Evolutionary conservation across 2,113 vertebrate genomes (phyloP).

Genomic region (Caracal caracal): DNA sequence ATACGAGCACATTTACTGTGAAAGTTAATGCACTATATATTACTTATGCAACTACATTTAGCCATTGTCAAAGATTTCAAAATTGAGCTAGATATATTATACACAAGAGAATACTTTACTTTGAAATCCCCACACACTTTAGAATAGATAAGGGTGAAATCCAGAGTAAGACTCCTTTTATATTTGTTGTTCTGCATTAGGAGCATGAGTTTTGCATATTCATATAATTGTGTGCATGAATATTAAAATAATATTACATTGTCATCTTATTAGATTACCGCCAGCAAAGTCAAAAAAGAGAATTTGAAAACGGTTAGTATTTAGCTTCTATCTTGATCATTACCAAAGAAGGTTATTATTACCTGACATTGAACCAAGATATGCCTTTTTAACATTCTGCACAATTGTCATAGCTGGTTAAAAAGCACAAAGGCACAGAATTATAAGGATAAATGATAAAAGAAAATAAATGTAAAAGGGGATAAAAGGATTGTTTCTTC

Average conservation of each 20-base stretch:
- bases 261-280: conserved; percentile 42
- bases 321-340: conserved; percentile 59
- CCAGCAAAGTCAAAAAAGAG: conserved; percentile 54
- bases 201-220: conserved; percentile 23
- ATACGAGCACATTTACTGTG: conserved; percentile 67
- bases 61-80: conserved; percentile 56
- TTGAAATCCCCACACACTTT: background rate
- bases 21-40: conserved; percentile 74
- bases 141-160: conserved; percentile 22
- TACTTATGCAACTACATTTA: conserved; percentile 74
- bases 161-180: background rate
- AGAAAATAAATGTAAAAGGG: conserved; percentile 5
- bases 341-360: conserved; percentile 53
- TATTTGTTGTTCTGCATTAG: background rate
- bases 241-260: conserved; percentile 61
- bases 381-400: conserved; percentile 54
- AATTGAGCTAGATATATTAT: background rate
- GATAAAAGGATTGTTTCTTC: background rate
- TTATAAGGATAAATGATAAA: conserved; percentile 18
- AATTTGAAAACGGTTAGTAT: conserved; percentile 57
- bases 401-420: background rate
- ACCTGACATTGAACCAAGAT: conserved; percentile 50
- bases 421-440: conserved; percentile 35
- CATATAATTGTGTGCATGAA: conserved; percentile 12
- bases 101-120: background rate